These are phyloP conservation scores for Polyommatus icarus DNA, from an alignment of 2,888 invertebrate species.

Conservation along the genomic window DNA sequence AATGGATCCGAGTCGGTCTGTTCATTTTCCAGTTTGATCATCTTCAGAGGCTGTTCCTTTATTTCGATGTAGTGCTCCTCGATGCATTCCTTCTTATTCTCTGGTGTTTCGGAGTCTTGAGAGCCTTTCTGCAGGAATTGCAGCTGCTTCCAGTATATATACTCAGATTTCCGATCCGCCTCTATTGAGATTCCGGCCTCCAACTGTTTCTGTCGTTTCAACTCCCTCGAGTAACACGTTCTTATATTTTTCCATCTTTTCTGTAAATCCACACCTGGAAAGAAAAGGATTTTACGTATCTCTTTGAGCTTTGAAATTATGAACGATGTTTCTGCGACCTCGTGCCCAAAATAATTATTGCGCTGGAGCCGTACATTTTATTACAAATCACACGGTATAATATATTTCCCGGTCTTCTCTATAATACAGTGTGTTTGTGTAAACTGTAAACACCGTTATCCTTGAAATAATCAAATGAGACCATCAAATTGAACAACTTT, in stretches of 20 bases:
- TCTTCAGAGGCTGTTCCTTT: not conserved
- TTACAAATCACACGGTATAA: no score
- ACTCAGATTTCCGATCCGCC: not conserved
- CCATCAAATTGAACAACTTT: no score
- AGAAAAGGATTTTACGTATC: not conserved
- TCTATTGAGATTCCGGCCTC: not conserved
- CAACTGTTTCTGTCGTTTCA: not conserved
- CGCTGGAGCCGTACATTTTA: no score
- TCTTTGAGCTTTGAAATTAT: no score
- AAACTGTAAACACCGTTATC: no score
- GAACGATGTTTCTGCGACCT: no score
- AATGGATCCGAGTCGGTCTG: not conserved
- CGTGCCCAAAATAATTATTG: no score
- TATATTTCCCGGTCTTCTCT: no score
- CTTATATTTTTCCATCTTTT: constrained; percentile 2
- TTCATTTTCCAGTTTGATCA: not conserved
- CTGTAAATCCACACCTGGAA: not conserved
- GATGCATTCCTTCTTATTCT: not conserved
- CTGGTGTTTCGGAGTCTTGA: not conserved
- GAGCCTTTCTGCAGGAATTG: not conserved
- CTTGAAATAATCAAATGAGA: no score
- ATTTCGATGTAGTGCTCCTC: not conserved
- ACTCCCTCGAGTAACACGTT: not conserved
- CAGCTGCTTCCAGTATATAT: not conserved
- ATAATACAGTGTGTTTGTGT: no score